Evolutionary conservation across 2,113 vertebrate genomes (phyloP).

Genomic region (Heterocephalus glaber): DNA sequence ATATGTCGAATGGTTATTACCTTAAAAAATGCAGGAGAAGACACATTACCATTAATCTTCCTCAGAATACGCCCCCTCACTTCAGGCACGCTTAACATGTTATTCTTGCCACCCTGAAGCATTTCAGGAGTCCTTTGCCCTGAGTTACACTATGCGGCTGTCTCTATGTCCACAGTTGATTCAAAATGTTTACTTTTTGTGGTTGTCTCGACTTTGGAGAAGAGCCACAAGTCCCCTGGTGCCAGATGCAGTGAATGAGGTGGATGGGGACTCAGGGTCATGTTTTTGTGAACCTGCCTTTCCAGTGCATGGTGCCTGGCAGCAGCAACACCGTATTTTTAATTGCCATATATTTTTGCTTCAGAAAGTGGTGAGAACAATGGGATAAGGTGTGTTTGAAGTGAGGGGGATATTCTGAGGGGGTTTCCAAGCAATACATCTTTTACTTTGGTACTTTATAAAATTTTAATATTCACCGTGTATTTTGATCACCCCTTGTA

Average conservation of each 20-base stretch:
- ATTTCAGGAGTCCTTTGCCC: not conserved
- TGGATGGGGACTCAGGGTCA: rapidly evolving
- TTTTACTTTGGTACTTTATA: not conserved
- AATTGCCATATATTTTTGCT: not conserved
- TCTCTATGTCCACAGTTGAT: not conserved
- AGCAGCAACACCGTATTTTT: not conserved
- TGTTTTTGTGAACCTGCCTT: not conserved
- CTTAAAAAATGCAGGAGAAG: not conserved
- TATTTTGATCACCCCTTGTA: not conserved
- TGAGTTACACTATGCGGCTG: not conserved
- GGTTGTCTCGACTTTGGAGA: not conserved
- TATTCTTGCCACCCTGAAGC: not conserved
- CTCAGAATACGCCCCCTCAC: not conserved
- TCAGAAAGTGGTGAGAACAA: not conserved
- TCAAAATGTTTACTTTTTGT: not conserved
- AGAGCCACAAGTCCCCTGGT: not conserved
- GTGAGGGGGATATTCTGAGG: not conserved
- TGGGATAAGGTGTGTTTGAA: not conserved
- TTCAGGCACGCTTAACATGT: no score
- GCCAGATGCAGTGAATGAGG: not conserved
- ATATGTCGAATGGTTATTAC: not conserved
- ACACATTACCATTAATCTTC: not conserved
- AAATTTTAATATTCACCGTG: not conserved
- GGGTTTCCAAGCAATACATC: not conserved
- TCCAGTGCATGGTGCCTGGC: not conserved